Evolutionary conservation across 2,113 vertebrate genomes (phyloP), one percentile per base, ranked within the genome.

Genomic region (Condylura cristata): DNA sequence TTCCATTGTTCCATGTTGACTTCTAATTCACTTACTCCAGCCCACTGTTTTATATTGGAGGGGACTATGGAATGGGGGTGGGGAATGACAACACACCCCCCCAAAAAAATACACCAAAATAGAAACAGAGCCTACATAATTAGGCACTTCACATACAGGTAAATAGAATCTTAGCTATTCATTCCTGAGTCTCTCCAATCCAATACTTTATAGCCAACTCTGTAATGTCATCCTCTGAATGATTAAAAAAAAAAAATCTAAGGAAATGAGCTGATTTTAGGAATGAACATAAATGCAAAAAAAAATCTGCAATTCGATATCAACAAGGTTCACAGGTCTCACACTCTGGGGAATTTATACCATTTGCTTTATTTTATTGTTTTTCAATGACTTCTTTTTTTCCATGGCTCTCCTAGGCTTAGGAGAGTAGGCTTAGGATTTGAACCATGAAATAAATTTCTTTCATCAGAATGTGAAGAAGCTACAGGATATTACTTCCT

Each of bases 381-480:
- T 82, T 84, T 68, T 37, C 14, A 70, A 72, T 82, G n/a, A 72
- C 58, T 83, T 86, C 0, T 70, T 80, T 63, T 88, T 56, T 87
- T 44, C 37, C n/a, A 65, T 83, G 20, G 11, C 28, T 81, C 16
- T 75, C 5, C 17, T 75, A 70, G 63, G 48, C n/a, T n/a, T n/a
- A n/a, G n/a, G n/a, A n/a, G n/a, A 3, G 48, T 83, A 56, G 75
- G 37, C 58, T 86, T 89, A 58, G 24, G 68, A 79, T 95, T 86
- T 89, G 81, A 94, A 95, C 79, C 71, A 80, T 91, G 39, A 86
- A 96, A 87, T 89, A 74, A 74, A 20, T 95, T 86, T 93, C 81
- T 39, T 10, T 85, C 66, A 75, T 75, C 71, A 78, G 10, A 72
- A 60, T 95, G 9, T 70, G 9, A 89, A 94, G 63, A 68, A 68